Evolutionary conservation across 1,140 invertebrate genomes (phyloP).

Genomic region (Trichonephila inaurata): DNA sequence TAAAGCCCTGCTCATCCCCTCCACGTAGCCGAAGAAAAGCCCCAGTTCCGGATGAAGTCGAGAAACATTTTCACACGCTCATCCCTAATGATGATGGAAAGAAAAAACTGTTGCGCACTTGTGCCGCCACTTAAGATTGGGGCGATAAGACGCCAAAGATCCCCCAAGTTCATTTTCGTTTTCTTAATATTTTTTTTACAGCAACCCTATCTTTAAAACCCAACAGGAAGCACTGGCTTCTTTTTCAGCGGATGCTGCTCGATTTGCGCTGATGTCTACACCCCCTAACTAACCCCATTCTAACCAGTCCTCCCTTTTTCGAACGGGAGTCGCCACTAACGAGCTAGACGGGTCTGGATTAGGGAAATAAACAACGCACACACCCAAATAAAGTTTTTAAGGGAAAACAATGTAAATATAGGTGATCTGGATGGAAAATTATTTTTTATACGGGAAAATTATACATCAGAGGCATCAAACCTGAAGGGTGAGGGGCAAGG

Average conservation of each 20-base stretch:
- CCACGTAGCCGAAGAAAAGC: neutral
- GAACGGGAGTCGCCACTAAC: neutral
- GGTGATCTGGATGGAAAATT: too few species aligned
- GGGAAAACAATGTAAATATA: neutral
- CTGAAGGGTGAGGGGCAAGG: neutral
- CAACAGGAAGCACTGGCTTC: slow-evolving; percentile 54
- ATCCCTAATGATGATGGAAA: slow-evolving; percentile 45
- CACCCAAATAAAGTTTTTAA: neutral
- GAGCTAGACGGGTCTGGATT: slow-evolving; percentile 28
- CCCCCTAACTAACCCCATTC: slow-evolving; percentile 47
- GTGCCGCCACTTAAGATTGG: slow-evolving; percentile 67
- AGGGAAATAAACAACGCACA: neutral
- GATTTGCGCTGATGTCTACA: slow-evolving; percentile 25
- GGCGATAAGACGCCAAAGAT: slow-evolving; percentile 63
- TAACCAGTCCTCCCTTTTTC: neutral
- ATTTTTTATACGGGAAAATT: too few species aligned
- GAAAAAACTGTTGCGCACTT: slow-evolving; percentile 71
- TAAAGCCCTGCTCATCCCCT: slow-evolving; percentile 4
- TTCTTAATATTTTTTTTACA: slow-evolving; percentile 38
- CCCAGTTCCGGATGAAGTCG: slow-evolving; percentile 34
- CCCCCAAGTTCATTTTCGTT: neutral
- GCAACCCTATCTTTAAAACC: slow-evolving; percentile 30
- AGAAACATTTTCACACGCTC: slow-evolving; percentile 60
- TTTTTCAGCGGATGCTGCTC: neutral
- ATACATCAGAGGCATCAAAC: too few species aligned